Conservation (phyloP, 2,888 invertebrate genomes). For the Agonopterix alstromeriana region DNA sequence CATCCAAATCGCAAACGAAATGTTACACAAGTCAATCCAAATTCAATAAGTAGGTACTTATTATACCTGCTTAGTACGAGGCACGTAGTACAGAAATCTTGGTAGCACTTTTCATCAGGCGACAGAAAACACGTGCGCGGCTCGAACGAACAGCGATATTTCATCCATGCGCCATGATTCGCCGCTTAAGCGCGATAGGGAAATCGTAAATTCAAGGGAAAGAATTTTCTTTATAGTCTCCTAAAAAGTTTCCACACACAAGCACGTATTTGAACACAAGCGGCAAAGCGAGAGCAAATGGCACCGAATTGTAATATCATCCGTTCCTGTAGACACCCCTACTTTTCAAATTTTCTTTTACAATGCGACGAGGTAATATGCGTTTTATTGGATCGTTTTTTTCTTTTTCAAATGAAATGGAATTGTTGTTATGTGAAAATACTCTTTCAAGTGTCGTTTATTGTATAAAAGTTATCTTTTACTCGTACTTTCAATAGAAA, state of each 20-base stretch:
- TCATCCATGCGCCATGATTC: conserved; percentile 62
- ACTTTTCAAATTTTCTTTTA: conserved; percentile 57
- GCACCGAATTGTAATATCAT: conserved; percentile 59
- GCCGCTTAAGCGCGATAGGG: conserved; percentile 67
- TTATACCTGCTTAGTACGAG: neutral
- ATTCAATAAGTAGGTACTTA: no score
- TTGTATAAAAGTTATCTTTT: neutral
- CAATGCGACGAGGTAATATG: conserved; percentile 58
- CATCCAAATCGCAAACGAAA: no score
- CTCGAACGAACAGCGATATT: conserved; percentile 34
- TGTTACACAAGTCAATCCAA: no score
- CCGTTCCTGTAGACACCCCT: conserved; percentile 51
- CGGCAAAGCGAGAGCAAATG: conserved; percentile 51
- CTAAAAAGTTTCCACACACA: conserved; percentile 57
- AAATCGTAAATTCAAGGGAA: conserved; percentile 66
- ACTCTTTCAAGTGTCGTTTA: conserved; percentile 10
- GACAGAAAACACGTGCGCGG: conserved; percentile 31
- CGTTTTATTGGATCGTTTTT: conserved; percentile 58
- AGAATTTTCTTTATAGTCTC: conserved; percentile 66
- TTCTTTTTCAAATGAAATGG: conserved; percentile 52
- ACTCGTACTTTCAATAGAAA: no score
- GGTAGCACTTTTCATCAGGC: conserved; percentile 12
- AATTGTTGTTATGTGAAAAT: conserved; percentile 43
- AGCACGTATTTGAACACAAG: conserved; percentile 51
- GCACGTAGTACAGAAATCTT: conserved; percentile 10